phyloP scores from a whole-genome alignment of 2,113 vertebrate species.

The Tetrao urogallus region DNA sequence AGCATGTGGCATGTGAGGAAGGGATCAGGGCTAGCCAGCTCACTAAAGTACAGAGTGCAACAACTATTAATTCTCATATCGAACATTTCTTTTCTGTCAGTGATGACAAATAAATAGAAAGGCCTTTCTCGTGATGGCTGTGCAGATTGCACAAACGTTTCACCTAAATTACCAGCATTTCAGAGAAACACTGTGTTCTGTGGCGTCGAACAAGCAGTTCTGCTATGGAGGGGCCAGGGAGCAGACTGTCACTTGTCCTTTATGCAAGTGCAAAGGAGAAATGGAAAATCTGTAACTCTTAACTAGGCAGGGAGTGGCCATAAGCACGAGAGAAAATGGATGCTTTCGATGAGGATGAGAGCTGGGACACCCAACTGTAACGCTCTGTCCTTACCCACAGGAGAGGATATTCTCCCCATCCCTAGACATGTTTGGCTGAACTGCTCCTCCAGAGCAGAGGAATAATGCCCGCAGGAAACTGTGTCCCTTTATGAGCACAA shows the following conservation, averaged over 20 bases:
- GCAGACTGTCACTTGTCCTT: background rate
- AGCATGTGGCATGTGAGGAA: background rate
- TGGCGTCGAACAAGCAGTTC: background rate
- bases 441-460: background rate
- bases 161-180: background rate
- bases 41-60: background rate
- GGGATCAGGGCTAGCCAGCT: background rate
- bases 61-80: background rate
- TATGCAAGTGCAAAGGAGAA: fast-evolving
- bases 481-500: background rate
- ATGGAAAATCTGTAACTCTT: background rate
- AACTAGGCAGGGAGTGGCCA: background rate
- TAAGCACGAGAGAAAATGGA: background rate
- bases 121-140: background rate
- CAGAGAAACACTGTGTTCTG: background rate
- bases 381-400: background rate
- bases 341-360: background rate
- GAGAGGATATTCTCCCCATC: background rate
- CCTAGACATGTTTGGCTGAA: background rate
- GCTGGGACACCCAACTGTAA: background rate
- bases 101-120: background rate
- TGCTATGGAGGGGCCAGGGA: fast-evolving
- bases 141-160: background rate
- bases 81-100: constrained; percentile 4
- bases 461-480: background rate